phyloP scores from a whole-genome alignment of 2,888 invertebrate genomes.

The Didymodactylos carnosus region DNA sequence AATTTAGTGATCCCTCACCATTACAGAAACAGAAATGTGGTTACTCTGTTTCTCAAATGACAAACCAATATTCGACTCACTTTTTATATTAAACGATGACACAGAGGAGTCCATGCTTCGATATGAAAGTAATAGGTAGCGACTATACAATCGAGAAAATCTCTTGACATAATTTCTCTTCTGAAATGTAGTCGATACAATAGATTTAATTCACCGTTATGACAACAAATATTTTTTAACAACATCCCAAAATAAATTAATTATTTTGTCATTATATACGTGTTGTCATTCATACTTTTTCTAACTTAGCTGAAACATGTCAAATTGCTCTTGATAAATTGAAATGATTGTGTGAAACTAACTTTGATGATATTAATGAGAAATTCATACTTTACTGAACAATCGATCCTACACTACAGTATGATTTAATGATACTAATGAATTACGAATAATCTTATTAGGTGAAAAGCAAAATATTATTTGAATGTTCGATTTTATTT shows the following conservation, averaged over 20 bases:
- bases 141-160: not conserved
- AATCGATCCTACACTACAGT: conserved; percentile 64
- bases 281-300: too few species aligned
- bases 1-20: conserved; percentile 65
- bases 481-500: conserved; percentile 86
- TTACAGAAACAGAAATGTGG: conserved; percentile 85
- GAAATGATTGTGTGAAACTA: conserved; percentile 45
- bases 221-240: conserved; percentile 52
- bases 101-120: conserved; percentile 81
- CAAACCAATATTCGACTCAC: conserved; percentile 58
- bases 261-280: too few species aligned
- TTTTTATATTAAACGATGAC: conserved; percentile 55
- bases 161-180: conserved; percentile 9
- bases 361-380: conserved; percentile 37
- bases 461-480: conserved; percentile 53
- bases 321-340: conserved; percentile 65
- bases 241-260: conserved; percentile 30
- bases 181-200: conserved; percentile 60
- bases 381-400: conserved; percentile 40
- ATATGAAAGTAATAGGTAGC: conserved; percentile 69
- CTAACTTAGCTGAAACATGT: conserved; percentile 58
- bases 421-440: conserved; percentile 37
- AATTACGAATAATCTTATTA: conserved; percentile 46
- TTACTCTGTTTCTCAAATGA: conserved; percentile 95
- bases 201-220: conserved; percentile 67